phyloP scores from a whole-genome alignment of 2,113 vertebrate genomes.

The Gopherus evgoodei region DNA sequence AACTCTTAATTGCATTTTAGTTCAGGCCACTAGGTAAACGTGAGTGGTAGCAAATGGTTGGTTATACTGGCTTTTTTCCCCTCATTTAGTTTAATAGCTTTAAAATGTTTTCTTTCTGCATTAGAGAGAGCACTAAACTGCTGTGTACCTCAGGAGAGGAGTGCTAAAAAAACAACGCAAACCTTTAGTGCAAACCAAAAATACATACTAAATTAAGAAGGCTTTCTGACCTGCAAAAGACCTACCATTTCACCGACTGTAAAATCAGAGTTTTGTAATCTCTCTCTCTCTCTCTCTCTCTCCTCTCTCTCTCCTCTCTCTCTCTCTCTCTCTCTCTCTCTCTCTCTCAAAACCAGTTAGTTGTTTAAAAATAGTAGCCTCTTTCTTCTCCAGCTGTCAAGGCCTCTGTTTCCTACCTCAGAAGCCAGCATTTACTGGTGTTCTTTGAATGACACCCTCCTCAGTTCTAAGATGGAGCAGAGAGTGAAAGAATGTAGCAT shows the following conservation, averaged over 20 bases:
- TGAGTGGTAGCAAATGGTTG: constrained; percentile 33
- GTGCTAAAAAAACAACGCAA: background rate
- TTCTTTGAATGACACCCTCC: background rate
- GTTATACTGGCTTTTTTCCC: background rate
- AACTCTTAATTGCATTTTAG: constrained; percentile 50
- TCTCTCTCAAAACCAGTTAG: background rate
- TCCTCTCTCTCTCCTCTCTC: no score
- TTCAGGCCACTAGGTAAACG: constrained; percentile 35
- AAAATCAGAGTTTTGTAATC: background rate
- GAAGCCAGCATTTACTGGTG: constrained; percentile 10
- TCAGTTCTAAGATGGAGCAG: background rate
- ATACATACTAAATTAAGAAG: background rate
- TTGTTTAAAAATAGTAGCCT: constrained; percentile 40
- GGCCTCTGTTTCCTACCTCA: constrained; percentile 6
- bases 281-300: no score
- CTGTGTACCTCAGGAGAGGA: background rate
- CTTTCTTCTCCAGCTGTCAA: constrained; percentile 44
- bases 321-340: background rate
- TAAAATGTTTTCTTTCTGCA: constrained; percentile 47
- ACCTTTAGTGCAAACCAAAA: background rate
- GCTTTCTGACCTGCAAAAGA: constrained; percentile 5
- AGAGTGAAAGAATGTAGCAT: background rate
- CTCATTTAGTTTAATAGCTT: constrained; percentile 36
- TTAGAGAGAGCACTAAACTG: constrained; percentile 21
- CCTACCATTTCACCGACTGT: background rate